phyloP scores from a whole-genome alignment of 2,888 invertebrate species.

The Macrophya annulata region DNA sequence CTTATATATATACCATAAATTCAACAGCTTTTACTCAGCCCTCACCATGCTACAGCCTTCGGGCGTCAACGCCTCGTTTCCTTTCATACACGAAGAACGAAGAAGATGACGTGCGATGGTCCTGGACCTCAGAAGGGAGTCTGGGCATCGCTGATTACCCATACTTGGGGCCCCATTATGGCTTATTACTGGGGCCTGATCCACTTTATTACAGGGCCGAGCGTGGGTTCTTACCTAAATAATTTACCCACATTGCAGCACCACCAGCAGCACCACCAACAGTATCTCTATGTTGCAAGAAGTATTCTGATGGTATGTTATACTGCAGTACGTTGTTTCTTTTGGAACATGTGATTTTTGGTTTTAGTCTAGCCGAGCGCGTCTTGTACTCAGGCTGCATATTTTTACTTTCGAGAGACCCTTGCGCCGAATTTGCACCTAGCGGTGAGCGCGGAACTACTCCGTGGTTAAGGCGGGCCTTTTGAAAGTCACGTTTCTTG shows the following conservation, averaged over 20 bases:
- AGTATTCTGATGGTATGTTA: too few species aligned
- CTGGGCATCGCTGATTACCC: constrained; percentile 73
- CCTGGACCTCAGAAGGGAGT: constrained; percentile 62
- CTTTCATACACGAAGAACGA: constrained; percentile 28
- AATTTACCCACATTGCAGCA: constrained; percentile 24
- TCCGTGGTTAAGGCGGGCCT: too few species aligned
- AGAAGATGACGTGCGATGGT: constrained; percentile 58
- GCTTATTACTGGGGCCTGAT: constrained; percentile 77
- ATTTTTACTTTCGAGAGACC: too few species aligned
- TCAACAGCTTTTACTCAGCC: neutral
- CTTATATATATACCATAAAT: neutral
- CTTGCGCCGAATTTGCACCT: too few species aligned
- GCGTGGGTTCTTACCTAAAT: constrained; percentile 57
- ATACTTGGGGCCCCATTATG: constrained; percentile 78
- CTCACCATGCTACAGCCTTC: constrained; percentile 46
- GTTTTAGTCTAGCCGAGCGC: too few species aligned
- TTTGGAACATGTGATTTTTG: too few species aligned
- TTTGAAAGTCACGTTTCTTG: too few species aligned
- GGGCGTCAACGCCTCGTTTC: constrained; percentile 5
- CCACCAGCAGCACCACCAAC: neutral
- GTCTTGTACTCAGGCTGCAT: too few species aligned
- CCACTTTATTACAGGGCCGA: constrained; percentile 74
- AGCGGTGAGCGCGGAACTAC: too few species aligned
- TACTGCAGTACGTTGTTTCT: too few species aligned
- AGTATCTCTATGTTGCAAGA: constrained; percentile 15